Evolutionary conservation across 1,140 invertebrate species (phyloP), one percentile per base, ranked within the genome.

Genomic region (Drosophila equinoxialis): DNA sequence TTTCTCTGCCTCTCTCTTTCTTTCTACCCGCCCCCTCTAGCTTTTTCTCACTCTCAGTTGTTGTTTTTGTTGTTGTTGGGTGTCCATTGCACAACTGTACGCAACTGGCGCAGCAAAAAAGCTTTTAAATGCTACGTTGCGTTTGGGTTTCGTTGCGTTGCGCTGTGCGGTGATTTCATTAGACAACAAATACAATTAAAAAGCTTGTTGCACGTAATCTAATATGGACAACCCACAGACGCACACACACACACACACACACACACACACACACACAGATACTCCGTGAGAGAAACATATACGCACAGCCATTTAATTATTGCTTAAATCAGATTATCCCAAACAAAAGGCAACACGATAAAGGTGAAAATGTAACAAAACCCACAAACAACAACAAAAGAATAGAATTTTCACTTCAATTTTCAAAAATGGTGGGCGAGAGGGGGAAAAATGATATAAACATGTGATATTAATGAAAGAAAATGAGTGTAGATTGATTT

Each of bases 181-280:
- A 86, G 81, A 79, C 81, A 74, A 80, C 82, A 85, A 85, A 85
- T 75, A 85, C 79, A 86, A 85, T 85, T 85, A 85, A 85, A 86
- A 77, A 82, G 79, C 75, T 85, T 86, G 78, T 81, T 86, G 81
- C 82, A 81, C 71, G 68, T 81, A 85, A 85, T 85, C 71, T 86
- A 85, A 86, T 86, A 81, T 81, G 65, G 64, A 75, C 73, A 69
- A 67, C 42, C 20, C 61, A 55, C 73, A 64, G 42, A 68, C 71
- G 35, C 48, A 33, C 33, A 55, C 41, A n/a, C 65, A 63, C 58
- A 59, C 42, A 17, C 26, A 37, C 65, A 63, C 58, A 59, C 42
- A 17, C 26, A 37, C 65, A 35, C 65, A 63, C 8, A 33, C 37
- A 65, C 42, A 74, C 48, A 65, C 41, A 39, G 33, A 45, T 13